These are phyloP conservation scores for Urocynchramus pylzowi DNA, from an alignment of 2,113 vertebrate genomes.

Conservation along the genomic window DNA sequence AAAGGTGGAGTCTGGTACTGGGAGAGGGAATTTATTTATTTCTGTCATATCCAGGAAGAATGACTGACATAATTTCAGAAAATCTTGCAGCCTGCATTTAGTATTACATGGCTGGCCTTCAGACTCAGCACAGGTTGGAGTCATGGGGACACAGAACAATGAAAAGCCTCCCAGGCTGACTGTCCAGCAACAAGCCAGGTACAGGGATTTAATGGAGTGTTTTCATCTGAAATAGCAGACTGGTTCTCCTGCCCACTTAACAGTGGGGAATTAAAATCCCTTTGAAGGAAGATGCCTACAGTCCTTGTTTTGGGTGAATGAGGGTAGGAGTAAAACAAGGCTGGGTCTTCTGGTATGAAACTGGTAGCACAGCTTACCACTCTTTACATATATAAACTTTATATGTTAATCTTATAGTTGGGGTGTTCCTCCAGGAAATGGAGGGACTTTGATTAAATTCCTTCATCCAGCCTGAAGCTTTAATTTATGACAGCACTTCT, in stretches of 20 bases:
- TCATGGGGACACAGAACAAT: background rate
- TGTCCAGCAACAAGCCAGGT: background rate
- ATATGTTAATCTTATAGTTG: background rate
- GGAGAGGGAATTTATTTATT: background rate
- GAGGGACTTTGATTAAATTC: background rate
- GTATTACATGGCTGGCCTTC: background rate
- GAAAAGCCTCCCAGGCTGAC: background rate
- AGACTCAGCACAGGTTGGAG: background rate
- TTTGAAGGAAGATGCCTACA: background rate
- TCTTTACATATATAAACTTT: background rate
- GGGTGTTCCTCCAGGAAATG: background rate
- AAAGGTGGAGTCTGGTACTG: background rate
- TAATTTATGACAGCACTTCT: background rate
- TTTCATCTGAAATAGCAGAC: background rate
- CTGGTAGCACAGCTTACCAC: background rate
- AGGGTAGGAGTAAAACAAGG: background rate
- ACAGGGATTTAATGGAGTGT: background rate
- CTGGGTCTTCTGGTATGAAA: background rate
- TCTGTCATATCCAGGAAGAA: background rate
- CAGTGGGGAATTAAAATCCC: background rate
- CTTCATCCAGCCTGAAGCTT: background rate
- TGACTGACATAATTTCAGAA: background rate
- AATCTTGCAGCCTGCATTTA: background rate
- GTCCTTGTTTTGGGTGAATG: background rate
- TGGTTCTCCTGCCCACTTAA: background rate